Percentiles rank a stretch among this genome's conserved stretches.
Evolutionary conservation across 2,113 vertebrate species (phyloP).

Genomic region (Rhinichthys klamathensis): DNA sequence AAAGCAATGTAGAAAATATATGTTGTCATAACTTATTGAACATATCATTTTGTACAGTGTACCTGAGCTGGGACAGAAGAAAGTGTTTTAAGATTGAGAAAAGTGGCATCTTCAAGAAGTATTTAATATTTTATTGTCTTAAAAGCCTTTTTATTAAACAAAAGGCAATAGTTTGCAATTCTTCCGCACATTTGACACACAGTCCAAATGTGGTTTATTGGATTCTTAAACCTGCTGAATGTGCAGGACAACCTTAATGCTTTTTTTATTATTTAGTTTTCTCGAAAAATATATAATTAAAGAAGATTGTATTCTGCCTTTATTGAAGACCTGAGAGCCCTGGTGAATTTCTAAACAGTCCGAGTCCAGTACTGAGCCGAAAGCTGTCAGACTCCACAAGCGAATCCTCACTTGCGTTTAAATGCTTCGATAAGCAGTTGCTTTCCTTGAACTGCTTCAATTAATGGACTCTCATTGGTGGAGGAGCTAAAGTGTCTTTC

Average conservation of each 20-base stretch:
- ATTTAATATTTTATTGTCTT: not conserved
- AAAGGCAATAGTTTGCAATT: not conserved
- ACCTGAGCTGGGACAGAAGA: not conserved
- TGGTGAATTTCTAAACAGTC: conserved; percentile 18
- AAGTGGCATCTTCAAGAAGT: not conserved
- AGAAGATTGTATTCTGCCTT: not conserved
- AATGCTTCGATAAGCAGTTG: conserved; percentile 28
- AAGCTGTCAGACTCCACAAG: conserved; percentile 11
- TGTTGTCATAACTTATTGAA: too few species aligned
- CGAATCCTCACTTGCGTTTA: conserved; percentile 20
- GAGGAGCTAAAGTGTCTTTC: not conserved
- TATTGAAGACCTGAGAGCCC: not conserved
- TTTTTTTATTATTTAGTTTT: not conserved
- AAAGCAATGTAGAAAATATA: too few species aligned
- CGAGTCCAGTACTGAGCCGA: not conserved
- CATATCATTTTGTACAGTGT: not conserved
- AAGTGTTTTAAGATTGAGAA: not conserved
- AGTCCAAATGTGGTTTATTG: not conserved
- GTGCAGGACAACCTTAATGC: not conserved
- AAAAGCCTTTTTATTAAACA: not conserved
- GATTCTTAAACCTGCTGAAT: conserved; percentile 15
- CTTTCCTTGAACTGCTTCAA: conserved; percentile 30
- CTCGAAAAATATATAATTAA: conserved; percentile 18
- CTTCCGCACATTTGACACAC: not conserved
- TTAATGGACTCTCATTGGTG: conserved; percentile 23